Evolutionary conservation across 1,140 invertebrate genomes (phyloP).

Genomic region (Cherax quadricarinatus): DNA sequence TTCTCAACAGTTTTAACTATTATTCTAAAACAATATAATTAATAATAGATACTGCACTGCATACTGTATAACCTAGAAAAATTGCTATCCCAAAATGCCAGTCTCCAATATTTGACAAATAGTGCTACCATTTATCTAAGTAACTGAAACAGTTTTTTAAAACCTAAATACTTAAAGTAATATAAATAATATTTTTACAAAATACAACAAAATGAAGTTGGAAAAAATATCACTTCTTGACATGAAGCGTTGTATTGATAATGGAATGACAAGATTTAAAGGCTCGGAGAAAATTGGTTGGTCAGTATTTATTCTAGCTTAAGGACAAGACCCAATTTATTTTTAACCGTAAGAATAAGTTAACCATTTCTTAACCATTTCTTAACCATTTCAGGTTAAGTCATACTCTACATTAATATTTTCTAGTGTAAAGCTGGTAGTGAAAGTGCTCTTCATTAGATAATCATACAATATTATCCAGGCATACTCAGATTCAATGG

Average conservation of each 20-base stretch:
- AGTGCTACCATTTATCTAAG: constrained; percentile 23
- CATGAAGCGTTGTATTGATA: background rate
- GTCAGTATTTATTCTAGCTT: background rate
- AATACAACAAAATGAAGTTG: background rate
- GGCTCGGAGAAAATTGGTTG: constrained; percentile 49
- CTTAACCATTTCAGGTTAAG: constrained; percentile 5
- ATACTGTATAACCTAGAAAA: constrained; percentile 7
- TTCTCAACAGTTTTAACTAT: constrained; percentile 32
- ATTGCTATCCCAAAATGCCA: constrained; percentile 15
- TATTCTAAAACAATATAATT: constrained; percentile 43
- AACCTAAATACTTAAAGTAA: background rate
- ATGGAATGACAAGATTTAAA: constrained; percentile 20
- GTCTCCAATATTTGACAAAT: constrained; percentile 18
- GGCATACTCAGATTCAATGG: constrained; percentile 19
- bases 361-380: background rate
- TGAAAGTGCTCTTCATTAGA: constrained; percentile 19
- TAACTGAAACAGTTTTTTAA: background rate
- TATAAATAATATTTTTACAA: background rate
- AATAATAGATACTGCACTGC: constrained; percentile 11
- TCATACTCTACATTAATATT: background rate
- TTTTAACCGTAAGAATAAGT: too few relatives aligned
- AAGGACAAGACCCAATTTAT: constrained; percentile 18
- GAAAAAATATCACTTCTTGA: constrained; percentile 14
- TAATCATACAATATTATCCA: background rate
- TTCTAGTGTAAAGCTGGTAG: background rate